Evolutionary conservation across 2,888 invertebrate species (phyloP).

Genomic region (Amiota mariae): DNA sequence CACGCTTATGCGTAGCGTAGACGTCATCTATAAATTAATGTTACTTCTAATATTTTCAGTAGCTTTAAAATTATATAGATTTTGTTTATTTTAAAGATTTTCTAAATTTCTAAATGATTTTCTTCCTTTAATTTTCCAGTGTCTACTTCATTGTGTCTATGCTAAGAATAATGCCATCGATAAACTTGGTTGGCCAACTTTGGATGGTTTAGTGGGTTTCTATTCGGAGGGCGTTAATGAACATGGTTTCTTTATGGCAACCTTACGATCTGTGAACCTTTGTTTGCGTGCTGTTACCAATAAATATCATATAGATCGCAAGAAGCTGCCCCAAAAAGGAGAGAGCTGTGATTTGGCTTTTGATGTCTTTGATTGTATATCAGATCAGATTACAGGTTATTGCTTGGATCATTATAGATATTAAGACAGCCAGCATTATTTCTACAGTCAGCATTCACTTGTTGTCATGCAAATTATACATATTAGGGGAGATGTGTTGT

Average conservation of each 20-base stretch:
- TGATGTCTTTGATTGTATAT: constrained; percentile 86
- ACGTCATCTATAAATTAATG: not conserved
- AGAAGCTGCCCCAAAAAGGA: constrained; percentile 76
- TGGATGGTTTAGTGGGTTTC: constrained; percentile 81
- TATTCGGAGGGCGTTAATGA: constrained; percentile 87
- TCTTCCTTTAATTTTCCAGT: constrained; percentile 74
- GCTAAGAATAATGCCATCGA: constrained; percentile 86
- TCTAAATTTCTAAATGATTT: not conserved
- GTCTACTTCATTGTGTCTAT: constrained; percentile 85
- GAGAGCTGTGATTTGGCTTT: constrained; percentile 84
- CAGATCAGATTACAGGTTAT: constrained; percentile 84
- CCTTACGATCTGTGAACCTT: constrained; percentile 80
- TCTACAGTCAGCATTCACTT: not conserved
- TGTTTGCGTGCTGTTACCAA: constrained; percentile 76
- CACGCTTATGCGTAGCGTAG: constrained; percentile 33
- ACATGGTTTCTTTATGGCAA: constrained; percentile 83
- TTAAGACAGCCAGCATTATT: constrained; percentile 31
- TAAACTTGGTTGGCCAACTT: constrained; percentile 82
- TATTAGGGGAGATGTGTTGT: not conserved
- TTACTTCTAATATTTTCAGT: constrained; percentile 44
- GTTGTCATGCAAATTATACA: no score
- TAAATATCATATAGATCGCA: constrained; percentile 69
- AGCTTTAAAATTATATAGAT: constrained; percentile 60
- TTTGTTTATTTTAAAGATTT: constrained; percentile 50
- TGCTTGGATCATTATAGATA: constrained; percentile 75